Percentiles rank a stretch among this genome's conserved stretches.
Evolutionary conservation across 2,113 vertebrate genomes (phyloP).

Genomic region (Lipophrys pholis): DNA sequence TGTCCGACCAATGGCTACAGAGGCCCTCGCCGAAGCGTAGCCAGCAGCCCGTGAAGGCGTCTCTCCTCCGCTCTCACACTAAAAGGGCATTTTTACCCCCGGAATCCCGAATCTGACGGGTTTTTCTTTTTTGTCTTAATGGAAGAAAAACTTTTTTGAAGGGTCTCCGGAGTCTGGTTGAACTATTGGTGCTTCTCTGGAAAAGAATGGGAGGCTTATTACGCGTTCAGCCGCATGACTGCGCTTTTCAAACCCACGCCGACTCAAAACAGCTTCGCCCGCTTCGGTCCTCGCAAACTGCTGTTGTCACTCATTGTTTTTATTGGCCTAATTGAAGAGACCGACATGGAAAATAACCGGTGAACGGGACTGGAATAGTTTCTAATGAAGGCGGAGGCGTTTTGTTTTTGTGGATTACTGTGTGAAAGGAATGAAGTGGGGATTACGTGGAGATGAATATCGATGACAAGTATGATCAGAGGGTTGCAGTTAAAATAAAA

Average conservation of each 20-base stretch:
- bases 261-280: slow-evolving; percentile 58
- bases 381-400: slow-evolving; percentile 56
- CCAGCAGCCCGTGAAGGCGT: slow-evolving; percentile 97
- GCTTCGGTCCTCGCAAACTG: slow-evolving; percentile 30
- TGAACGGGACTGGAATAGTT: slow-evolving; percentile 30
- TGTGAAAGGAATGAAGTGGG: slow-evolving; percentile 34
- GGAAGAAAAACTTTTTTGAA: slow-evolving; percentile 75
- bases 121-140: slow-evolving; percentile 82
- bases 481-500: slow-evolving; percentile 17
- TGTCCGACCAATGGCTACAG: slow-evolving; percentile 86
- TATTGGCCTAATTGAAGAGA: slow-evolving; percentile 64
- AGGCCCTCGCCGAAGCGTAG: slow-evolving; percentile 88
- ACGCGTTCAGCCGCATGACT: slow-evolving; percentile 89
- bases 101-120: slow-evolving; percentile 77
- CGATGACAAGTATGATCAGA: slow-evolving; percentile 39
- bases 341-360: slow-evolving; percentile 48
- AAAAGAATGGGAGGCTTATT: slow-evolving; percentile 81
- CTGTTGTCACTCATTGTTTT: slow-evolving; percentile 63
- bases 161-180: slow-evolving; percentile 66
- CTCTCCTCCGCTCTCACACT: slow-evolving; percentile 89
- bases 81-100: slow-evolving; percentile 82
- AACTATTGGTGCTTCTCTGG: slow-evolving; percentile 81
- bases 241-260: slow-evolving; percentile 86
- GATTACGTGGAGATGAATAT: slow-evolving; percentile 23
- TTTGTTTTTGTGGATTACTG: slow-evolving; percentile 53